phyloP scores from a whole-genome alignment of 30 jellyfish, hydroid and myxozoan genomes.

The Cassiopea andromeda region DNA sequence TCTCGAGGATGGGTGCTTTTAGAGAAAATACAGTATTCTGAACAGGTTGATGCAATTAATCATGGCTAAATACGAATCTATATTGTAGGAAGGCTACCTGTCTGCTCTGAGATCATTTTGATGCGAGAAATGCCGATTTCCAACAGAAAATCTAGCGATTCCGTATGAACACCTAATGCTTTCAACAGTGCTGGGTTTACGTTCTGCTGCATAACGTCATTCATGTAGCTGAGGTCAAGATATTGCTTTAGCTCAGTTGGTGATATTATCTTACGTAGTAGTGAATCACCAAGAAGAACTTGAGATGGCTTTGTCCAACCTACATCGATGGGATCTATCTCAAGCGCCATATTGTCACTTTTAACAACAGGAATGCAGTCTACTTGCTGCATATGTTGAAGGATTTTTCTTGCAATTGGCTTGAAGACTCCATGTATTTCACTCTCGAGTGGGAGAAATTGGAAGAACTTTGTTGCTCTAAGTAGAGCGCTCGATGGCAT shows the following conservation, averaged over 20 bases:
- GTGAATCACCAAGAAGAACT: conserved; percentile 59
- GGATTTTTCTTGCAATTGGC: conserved; percentile 68
- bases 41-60: background rate
- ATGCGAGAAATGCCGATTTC: conserved; percentile 70
- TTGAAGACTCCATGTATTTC: conserved; percentile 76
- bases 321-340: background rate
- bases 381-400: conserved; percentile 63
- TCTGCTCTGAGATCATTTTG: conserved; percentile 42
- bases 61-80: conserved; percentile 16
- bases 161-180: conserved; percentile 77
- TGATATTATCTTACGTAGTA: conserved; percentile 37
- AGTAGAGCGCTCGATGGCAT: conserved; percentile 18
- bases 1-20: too few relatives aligned
- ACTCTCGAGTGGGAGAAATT: conserved; percentile 74
- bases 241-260: conserved; percentile 51
- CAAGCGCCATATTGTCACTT: conserved; percentile 6
- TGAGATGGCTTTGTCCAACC: conserved; percentile 56
- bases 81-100: background rate
- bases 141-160: conserved; percentile 67
- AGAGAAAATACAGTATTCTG: too few relatives aligned
- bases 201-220: conserved; percentile 52
- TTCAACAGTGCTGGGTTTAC: conserved; percentile 51
- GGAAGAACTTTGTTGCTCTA: conserved; percentile 59
- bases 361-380: conserved; percentile 71
- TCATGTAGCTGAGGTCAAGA: conserved; percentile 70